These are phyloP conservation scores for Agrochola circellaris DNA, from an alignment of 2,888 invertebrate genomes.

Conservation along the genomic window DNA sequence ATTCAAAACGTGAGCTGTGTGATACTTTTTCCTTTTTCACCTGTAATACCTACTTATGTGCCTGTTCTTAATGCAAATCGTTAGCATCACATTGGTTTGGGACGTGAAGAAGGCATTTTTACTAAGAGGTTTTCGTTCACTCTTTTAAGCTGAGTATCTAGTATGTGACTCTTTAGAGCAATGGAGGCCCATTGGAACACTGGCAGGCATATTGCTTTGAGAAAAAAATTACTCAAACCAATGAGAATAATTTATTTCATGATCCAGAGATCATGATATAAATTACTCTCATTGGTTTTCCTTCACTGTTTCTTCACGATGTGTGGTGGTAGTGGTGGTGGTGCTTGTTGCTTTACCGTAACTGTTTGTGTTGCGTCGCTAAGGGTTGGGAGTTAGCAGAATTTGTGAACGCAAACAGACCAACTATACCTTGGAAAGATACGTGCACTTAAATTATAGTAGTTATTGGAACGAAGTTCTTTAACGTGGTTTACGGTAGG, in stretches of 20 bases:
- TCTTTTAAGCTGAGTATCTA: neutral
- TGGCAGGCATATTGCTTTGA: neutral
- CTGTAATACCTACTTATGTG: slow-evolving; percentile 14
- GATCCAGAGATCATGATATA: too few relatives aligned
- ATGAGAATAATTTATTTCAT: neutral
- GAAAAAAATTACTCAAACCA: too few relatives aligned
- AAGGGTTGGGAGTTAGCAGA: neutral
- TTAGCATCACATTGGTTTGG: slow-evolving; percentile 47
- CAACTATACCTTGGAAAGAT: too few relatives aligned
- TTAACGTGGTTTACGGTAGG: too few relatives aligned
- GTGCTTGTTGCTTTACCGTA: neutral
- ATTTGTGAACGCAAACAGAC: neutral
- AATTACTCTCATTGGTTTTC: too few relatives aligned
- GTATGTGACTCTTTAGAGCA: neutral
- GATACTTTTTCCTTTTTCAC: slow-evolving; percentile 45
- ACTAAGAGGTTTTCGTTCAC: neutral
- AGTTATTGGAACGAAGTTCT: too few relatives aligned
- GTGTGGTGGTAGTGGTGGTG: too few relatives aligned
- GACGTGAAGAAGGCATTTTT: slow-evolving; percentile 24
- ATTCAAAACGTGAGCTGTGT: slow-evolving; percentile 72
- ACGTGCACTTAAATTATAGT: too few relatives aligned
- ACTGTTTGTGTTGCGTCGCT: neutral
- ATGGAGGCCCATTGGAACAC: neutral
- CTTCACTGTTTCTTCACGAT: too few relatives aligned
- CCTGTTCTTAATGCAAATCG: slow-evolving; percentile 70